Percentiles rank a stretch among this genome's conserved stretches.
phyloP scores from a whole-genome alignment of 2,113 vertebrate species.

The Conger conger region DNA sequence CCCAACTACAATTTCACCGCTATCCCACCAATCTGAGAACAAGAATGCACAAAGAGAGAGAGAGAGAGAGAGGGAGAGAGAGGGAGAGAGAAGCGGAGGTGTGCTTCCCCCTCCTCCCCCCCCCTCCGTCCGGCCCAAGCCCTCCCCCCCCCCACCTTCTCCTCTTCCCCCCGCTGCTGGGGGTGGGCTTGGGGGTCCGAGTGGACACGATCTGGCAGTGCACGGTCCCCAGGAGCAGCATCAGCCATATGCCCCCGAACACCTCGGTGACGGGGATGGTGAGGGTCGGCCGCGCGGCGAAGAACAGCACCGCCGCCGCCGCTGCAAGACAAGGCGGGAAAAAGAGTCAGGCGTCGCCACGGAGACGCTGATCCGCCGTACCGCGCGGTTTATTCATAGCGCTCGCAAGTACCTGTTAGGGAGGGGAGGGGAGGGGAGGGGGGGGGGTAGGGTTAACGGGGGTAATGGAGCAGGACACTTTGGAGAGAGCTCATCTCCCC shows the following conservation, averaged over 20 bases:
- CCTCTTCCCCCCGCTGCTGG: conserved; percentile 82
- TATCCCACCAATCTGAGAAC: neutral
- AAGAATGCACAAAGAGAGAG: neutral
- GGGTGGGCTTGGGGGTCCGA: conserved; percentile 84
- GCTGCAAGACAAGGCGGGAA: conserved; percentile 69
- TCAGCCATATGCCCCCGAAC: conserved; percentile 88
- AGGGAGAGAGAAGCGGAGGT: neutral
- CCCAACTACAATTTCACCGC: neutral
- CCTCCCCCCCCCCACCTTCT: conserved; percentile 74
- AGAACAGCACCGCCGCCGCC: conserved; percentile 83
- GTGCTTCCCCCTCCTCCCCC: neutral
- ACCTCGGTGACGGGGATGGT: conserved; percentile 92
- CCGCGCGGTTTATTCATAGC: neutral
- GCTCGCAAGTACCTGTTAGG: neutral
- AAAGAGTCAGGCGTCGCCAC: conserved; percentile 4
- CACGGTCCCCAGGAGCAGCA: conserved; percentile 95
- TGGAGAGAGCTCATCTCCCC: neutral
- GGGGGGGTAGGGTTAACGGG: neutral
- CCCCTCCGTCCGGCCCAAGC: neutral
- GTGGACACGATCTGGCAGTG: conserved; percentile 99
- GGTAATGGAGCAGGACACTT: too few species aligned
- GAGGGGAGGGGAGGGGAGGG: neutral
- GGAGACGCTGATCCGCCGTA: neutral
- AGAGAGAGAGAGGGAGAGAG: neutral
- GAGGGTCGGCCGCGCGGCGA: conserved; percentile 76